Conservation (phyloP, 2,797 vertebrate species). For the Propithecus deckenii region DNA sequence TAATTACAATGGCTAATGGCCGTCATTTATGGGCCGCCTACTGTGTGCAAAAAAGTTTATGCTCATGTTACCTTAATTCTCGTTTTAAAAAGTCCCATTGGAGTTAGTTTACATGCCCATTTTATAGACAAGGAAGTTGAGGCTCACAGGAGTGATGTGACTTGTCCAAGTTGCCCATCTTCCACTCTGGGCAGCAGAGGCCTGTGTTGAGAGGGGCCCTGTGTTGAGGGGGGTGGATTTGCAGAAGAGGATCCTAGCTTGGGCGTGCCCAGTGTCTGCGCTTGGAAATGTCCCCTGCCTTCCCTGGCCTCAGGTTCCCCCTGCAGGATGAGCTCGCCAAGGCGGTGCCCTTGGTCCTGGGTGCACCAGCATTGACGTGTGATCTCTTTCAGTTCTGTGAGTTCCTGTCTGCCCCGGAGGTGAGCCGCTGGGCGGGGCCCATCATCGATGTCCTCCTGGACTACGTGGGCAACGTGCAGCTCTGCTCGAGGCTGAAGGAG, state of each 20-base stretch:
- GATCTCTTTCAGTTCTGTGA: conserved; percentile 93
- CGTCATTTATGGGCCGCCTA: neutral
- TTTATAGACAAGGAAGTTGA: neutral
- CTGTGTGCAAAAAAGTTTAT: neutral
- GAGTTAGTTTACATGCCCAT: neutral
- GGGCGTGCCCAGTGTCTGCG: neutral
- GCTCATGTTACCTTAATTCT: neutral
- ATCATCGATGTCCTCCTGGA: conserved; percentile 95
- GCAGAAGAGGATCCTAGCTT: neutral
- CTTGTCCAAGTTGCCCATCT: neutral
- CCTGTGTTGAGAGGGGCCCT: neutral
- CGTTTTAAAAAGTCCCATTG: neutral
- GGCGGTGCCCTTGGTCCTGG: neutral
- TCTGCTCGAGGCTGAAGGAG: conserved; percentile 92
- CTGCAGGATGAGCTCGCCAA: neutral
- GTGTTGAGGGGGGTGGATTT: neutral
- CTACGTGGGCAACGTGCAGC: conserved; percentile 94
- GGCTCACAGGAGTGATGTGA: neutral
- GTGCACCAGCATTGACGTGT: neutral
- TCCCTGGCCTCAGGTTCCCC: neutral
- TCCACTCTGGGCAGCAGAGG: neutral
- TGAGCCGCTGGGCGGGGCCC: conserved; percentile 94
- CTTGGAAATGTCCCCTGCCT: rapidly evolving
- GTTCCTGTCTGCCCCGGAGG: conserved; percentile 91
- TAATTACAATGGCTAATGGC: too few species aligned